These are phyloP conservation scores for Taphrorychus bicolor DNA, from an alignment of 2,888 invertebrate genomes.

Conservation along the genomic window DNA sequence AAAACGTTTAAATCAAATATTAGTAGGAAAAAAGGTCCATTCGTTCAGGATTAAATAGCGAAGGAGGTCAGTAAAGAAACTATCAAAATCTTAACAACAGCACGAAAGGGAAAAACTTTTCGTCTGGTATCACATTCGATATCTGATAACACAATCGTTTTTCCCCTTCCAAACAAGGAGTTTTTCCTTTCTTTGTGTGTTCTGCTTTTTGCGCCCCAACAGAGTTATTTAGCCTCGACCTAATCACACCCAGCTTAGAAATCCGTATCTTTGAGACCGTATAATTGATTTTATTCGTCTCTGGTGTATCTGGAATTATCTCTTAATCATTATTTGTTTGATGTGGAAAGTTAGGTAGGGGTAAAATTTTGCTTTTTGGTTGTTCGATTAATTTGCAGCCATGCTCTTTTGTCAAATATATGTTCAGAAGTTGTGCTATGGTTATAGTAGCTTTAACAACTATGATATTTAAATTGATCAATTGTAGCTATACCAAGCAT, in stretches of 20 bases:
- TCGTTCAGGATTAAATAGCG: not conserved
- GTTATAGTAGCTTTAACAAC: too few species aligned
- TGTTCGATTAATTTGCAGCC: too few species aligned
- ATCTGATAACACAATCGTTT: not conserved
- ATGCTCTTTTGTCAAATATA: too few species aligned
- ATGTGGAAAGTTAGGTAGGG: too few species aligned
- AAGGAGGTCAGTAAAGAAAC: not conserved
- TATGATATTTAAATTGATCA: too few species aligned
- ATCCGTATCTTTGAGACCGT: not conserved
- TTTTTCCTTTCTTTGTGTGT: not conserved
- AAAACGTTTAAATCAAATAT: not conserved
- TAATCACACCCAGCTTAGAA: not conserved
- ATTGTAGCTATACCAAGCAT: too few species aligned
- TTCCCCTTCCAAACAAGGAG: not conserved
- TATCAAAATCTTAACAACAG: not conserved
- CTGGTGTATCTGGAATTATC: not conserved
- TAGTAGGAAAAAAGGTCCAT: not conserved
- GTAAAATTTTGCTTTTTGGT: too few species aligned
- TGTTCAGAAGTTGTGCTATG: too few species aligned
- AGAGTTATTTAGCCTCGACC: not conserved
- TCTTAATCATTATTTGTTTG: not conserved
- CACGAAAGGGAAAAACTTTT: not conserved
- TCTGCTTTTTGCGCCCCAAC: not conserved
- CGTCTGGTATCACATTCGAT: too few species aligned
- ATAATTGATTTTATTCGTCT: not conserved